phyloP scores from a whole-genome alignment of 2,113 vertebrate species.

The Lanius ludovicianus region DNA sequence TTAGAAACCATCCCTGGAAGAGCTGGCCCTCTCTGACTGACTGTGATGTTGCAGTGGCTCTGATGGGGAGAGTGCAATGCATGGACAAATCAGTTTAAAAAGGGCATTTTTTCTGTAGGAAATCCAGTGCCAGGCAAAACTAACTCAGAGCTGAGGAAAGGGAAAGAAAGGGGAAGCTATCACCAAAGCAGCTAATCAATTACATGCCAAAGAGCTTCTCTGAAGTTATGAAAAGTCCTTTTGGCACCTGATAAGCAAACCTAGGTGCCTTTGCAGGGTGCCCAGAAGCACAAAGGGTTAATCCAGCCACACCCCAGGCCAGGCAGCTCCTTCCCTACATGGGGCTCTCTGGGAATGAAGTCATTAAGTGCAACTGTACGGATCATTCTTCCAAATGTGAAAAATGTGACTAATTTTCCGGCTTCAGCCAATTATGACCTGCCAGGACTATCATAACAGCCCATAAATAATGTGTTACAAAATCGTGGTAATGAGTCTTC shows the following conservation, averaged over 20 bases:
- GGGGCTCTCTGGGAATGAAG: conserved; percentile 23
- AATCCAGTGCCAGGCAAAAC: background rate
- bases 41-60: background rate
- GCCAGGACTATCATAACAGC: conserved; percentile 62
- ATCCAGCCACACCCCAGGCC: background rate
- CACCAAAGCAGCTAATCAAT: background rate
- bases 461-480: conserved; percentile 55
- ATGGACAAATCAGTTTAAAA: background rate
- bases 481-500: conserved; percentile 50
- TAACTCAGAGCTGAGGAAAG: background rate
- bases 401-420: conserved; percentile 55
- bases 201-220: background rate
- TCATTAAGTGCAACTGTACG: conserved; percentile 30
- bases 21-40: background rate
- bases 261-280: background rate
- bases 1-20: background rate
- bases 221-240: background rate
- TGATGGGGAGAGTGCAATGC: background rate
- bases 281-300: background rate
- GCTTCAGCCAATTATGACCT: conserved; percentile 64
- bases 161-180: background rate
- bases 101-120: background rate
- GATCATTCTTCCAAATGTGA: conserved; percentile 54
- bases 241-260: background rate
- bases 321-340: background rate